Evolutionary conservation across 1,140 invertebrate species (phyloP).

Genomic region (Gryon sp.): DNA sequence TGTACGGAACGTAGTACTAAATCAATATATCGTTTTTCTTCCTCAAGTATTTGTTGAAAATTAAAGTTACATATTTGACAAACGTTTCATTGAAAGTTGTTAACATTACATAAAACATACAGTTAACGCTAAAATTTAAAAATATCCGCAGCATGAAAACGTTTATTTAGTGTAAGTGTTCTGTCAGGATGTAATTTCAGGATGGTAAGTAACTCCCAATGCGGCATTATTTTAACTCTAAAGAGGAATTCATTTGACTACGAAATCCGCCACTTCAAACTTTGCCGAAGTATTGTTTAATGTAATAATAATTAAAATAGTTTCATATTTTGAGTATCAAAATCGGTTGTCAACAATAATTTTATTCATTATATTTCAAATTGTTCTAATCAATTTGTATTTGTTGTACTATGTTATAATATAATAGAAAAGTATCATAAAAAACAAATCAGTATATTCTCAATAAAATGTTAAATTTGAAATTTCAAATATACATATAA

Average conservation of each 20-base stretch:
- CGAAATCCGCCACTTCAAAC: constrained; percentile 37
- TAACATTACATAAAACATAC: constrained; percentile 48
- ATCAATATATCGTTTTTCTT: constrained; percentile 46
- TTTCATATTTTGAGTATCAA: constrained; percentile 17
- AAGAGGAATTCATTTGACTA: constrained; percentile 50
- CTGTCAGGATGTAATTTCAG: constrained; percentile 43
- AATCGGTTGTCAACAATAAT: no score
- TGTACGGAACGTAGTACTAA: constrained; percentile 22
- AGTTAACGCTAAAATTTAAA: constrained; percentile 34
- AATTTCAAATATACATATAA: constrained; percentile 18
- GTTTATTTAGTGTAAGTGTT: constrained; percentile 49
- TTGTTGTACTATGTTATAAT: no score
- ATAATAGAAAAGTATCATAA: constrained; percentile 23
- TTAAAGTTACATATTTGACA: constrained; percentile 21
- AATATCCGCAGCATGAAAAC: constrained; percentile 41
- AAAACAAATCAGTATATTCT: constrained; percentile 12
- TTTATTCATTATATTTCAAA: no score
- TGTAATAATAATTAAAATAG: constrained; percentile 43
- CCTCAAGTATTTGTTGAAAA: constrained; percentile 37
- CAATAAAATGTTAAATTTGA: constrained; percentile 17
- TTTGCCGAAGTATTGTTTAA: constrained; percentile 29
- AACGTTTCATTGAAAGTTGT: constrained; percentile 36
- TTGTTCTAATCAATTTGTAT: no score
- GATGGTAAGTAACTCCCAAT: constrained; percentile 52
- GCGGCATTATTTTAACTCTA: constrained; percentile 53